Conservation (phyloP, 2,113 vertebrate species). For the Mesocricetus auratus region DNA sequence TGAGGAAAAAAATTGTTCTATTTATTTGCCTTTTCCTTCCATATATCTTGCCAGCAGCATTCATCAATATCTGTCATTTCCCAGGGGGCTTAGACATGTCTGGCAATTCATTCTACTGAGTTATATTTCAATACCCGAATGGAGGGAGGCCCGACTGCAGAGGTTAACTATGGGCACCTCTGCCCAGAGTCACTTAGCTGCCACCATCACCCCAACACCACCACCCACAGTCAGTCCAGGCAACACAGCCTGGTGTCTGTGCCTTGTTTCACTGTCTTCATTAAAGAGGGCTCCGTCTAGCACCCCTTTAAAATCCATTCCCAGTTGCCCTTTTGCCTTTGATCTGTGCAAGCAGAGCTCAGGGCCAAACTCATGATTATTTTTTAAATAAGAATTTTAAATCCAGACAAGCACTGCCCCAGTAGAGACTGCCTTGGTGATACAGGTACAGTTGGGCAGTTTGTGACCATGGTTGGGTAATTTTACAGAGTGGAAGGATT, state of each 20-base stretch:
- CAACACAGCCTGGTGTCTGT: background rate
- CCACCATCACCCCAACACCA: no score
- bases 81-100: slow-evolving; percentile 73
- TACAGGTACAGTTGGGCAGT: background rate
- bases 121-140: slow-evolving; percentile 74
- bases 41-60: slow-evolving; percentile 83
- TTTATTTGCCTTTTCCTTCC: slow-evolving; percentile 83
- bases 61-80: slow-evolving; percentile 85
- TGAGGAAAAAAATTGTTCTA: slow-evolving; percentile 59
- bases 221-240: background rate
- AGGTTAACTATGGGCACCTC: slow-evolving; percentile 64
- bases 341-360: background rate
- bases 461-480: background rate
- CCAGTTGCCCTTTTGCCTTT: slow-evolving; percentile 42
- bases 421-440: background rate
- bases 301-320: slow-evolving; percentile 46
- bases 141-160: slow-evolving; percentile 51
- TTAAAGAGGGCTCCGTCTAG: background rate
- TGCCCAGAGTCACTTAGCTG: background rate
- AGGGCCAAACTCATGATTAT: slow-evolving; percentile 1
- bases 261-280: background rate
- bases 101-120: slow-evolving; percentile 75
- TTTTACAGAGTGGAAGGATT: background rate
- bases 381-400: slow-evolving; percentile 48
- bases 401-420: background rate